Percentiles rank a stretch among this genome's conserved stretches.
phyloP scores from a whole-genome alignment of 2,888 invertebrate species.

The Tetanocera ferruginea region DNA sequence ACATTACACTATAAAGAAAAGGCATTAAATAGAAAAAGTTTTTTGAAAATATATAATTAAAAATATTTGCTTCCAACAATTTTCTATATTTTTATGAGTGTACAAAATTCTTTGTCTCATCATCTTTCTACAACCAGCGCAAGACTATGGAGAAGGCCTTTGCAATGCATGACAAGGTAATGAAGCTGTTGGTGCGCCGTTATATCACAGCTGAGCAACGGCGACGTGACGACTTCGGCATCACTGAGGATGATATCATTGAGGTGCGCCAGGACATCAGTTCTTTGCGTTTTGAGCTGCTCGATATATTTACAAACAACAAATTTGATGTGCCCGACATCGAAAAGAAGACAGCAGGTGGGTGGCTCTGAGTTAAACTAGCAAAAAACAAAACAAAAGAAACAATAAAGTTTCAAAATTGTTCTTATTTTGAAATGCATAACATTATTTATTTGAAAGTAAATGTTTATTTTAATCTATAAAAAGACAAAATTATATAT shows the following conservation, averaged over 20 bases:
- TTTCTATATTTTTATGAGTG: no score
- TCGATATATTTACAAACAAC: slow-evolving; percentile 91
- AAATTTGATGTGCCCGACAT: slow-evolving; percentile 87
- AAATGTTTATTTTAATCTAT: no score
- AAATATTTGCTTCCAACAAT: no score
- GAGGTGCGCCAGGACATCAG: slow-evolving; percentile 98
- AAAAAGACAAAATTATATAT: no score
- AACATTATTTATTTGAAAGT: no score
- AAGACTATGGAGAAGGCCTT: slow-evolving; percentile 81
- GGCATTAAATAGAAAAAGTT: no score
- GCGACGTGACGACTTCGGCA: slow-evolving; percentile 90
- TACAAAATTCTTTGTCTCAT: neutral
- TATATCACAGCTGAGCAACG: slow-evolving; percentile 92
- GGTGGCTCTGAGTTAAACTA: neutral
- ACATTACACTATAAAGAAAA: no score
- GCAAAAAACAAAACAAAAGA: neutral
- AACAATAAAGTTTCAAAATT: neutral
- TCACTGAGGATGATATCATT: slow-evolving; percentile 98
- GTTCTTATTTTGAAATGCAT: no score
- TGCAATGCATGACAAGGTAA: slow-evolving; percentile 84
- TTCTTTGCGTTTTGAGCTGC: slow-evolving; percentile 91
- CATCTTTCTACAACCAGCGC: slow-evolving; percentile 71
- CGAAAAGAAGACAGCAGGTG: slow-evolving; percentile 74
- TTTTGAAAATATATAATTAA: no score
- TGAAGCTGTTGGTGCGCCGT: slow-evolving; percentile 88